phyloP scores from a whole-genome alignment of 2,888 invertebrate species.

The Scaptomyza polygonia region DNA sequence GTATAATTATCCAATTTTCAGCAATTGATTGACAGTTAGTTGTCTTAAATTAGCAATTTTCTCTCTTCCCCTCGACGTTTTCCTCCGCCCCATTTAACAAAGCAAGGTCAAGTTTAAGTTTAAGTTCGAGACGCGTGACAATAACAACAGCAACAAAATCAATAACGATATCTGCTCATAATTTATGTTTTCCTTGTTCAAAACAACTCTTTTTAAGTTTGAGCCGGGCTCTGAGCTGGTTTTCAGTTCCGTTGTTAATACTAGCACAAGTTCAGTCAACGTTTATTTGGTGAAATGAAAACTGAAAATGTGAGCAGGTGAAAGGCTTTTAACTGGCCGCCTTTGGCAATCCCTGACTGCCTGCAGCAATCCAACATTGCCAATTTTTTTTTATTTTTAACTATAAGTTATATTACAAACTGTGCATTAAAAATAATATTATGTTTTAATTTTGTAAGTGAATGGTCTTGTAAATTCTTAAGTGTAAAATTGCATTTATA shows the following conservation, averaged over 20 bases:
- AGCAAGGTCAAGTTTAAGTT: constrained; percentile 83
- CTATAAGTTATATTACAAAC: constrained; percentile 23
- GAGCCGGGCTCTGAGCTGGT: constrained; percentile 32
- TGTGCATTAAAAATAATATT: constrained; percentile 24
- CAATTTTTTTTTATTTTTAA: constrained; percentile 11
- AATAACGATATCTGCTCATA: constrained; percentile 37
- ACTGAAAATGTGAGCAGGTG: constrained; percentile 41
- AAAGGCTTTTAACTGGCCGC: constrained; percentile 39
- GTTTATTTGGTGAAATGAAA: constrained; percentile 41
- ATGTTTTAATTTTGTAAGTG: neutral
- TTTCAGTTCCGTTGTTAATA: constrained; percentile 61
- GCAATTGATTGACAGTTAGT: constrained; percentile 28
- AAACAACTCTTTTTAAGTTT: constrained; percentile 15
- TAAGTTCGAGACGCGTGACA: constrained; percentile 60
- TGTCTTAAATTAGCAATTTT: constrained; percentile 11
- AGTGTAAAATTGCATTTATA: neutral
- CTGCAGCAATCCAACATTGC: constrained; percentile 11
- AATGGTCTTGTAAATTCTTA: neutral
- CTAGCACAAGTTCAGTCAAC: constrained; percentile 35
- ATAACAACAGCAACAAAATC: constrained; percentile 24
- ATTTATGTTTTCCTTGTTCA: constrained; percentile 69
- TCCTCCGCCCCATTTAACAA: constrained; percentile 13
- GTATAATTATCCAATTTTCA: constrained; percentile 54
- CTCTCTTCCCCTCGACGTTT: constrained; percentile 4
- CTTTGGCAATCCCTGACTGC: constrained; percentile 38